Evolutionary conservation across 2,113 vertebrate genomes (phyloP), one percentile per base, ranked within the genome.

Genomic region (Macquaria australasica): DNA sequence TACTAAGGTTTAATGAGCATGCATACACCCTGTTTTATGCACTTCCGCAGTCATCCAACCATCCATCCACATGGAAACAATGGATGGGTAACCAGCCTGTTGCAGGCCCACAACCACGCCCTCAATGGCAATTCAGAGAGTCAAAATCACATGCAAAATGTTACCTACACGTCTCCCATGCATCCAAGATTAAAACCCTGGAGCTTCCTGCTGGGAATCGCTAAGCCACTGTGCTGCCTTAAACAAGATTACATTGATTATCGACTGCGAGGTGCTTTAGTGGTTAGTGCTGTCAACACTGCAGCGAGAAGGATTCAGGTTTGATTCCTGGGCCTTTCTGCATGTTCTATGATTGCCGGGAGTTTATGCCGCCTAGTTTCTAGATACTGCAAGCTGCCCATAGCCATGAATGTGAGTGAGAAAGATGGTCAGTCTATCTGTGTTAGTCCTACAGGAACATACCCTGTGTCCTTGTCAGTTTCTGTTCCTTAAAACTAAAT

Each of bases 161-260:
- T 45, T 45, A 37, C 53, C 72, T 75, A 5, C 5, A 8, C 9
- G 4, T 51, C 16, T 62, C 4, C 31, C 45, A 56, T 50, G 53
- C 39, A 43, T 39, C 14, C 20, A 8, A 31, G 23, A 70, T 53
- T 45, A 25, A 45, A 77, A 58, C 23, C 23, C 25, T 34, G 23
- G 53, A 62, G 62, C 83, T 53, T 58, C n/a, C 34, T 6, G 18
- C 58, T 48, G 31, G 16, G 51, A 81, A 16, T 28, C 34, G 11
- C 64, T 56, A 20, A 59, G 64, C 51, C 70, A 25, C 69, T 41
- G 28, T 48, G 11, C 67, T 43, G 34, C 39, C 59, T 39, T 66
- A 55, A 77, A 79, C 51, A 55, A 41, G 53, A 63, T 73, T 60
- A 77, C 77, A 67, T 55, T 60, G 25, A 50, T 66, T 68, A 74